Evolutionary conservation across 1,140 invertebrate genomes (phyloP), one percentile per base, ranked within the genome.

Genomic region (Proctacanthus coquilletti): DNA sequence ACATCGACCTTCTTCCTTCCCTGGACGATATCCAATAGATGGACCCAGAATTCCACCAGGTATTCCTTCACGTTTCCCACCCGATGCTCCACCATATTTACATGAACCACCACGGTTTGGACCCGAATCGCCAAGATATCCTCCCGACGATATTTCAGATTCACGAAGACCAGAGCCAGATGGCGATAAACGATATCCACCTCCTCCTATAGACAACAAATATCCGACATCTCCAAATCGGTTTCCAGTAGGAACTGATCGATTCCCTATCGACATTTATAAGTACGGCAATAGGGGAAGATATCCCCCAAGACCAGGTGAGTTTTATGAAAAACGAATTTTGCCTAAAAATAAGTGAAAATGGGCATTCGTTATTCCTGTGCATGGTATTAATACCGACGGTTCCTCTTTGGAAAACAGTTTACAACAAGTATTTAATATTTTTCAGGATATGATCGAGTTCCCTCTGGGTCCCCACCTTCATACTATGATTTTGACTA

Each of bases 221-320:
- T 58, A 56, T 35, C 52, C 55, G 17, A 21, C 39, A 18, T 50
- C 51, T 8, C 50, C 50, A 5, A 60, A 60, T 43, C 50, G 54
- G 10, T 60, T 60, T 33, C 57, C 57, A 39, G 52, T 60, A 46
- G 56, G 57, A 47, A 60, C 31, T 32, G 57, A 60, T 36, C 51
- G 57, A 18, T 58, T 49, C 46, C 57, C 57, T 29, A 40, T 58
- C 19, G 55, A 58, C 36, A 60, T 60, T 47, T 60, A 53, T 40
- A 60, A 60, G 36, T 60, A 60, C 36, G 57, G 57, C 30, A 60
- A 60, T 43, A 50, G 53, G n/a, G 41, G 42, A n/a, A 48, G 47
- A 31, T 13, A 17, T n/a, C 15, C 25, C 25, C 19, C 11, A 18
- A 14, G 19, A 13, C 50, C 55, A 18, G 56, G 56, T 58, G 52